Evolutionary conservation across 2,113 vertebrate species (phyloP), one percentile per base, ranked within the genome.

Genomic region (Mustelus asterias): DNA sequence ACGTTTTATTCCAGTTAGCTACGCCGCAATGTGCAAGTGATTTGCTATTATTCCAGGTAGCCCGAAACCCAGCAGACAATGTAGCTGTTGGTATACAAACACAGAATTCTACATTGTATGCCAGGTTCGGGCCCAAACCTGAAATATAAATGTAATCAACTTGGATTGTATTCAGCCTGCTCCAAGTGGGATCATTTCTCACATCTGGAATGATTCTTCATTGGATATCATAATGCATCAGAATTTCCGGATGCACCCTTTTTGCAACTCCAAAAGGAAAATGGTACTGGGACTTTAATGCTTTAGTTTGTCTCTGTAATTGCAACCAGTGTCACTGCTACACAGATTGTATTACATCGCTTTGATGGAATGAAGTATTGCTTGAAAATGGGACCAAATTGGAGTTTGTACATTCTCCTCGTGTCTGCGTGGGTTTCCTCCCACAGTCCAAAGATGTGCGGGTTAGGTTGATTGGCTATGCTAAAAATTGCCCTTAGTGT

Each of bases 11-110:
- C 41, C 94, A 95, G 69, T 72, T 72, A 72, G 69, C 44, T 67
- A 70, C 0, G 69, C 33, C 76, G 67, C 69, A 26, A 48, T 54
- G 24, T 54, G 10, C 41, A 70, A 33, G 14, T 29, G 22, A 95
- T 95, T 48, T 18, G 11, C n/a, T 72, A 33, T 93, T 96, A 97
- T 98, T 97, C 97, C 98, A 98, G 98, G 98, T 97, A 98, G 98
- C 98, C 98, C 98, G 99, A 99, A 99, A 99, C 99, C 99, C 99
- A 99, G 99, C 99, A 99, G 99, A 99, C 99, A 99, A 99, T 99
- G 99, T 99, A 99, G 99, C 99, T 99, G 99, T 99, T 99, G 98
- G 98, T 98, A 97, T 97, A 98, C 97, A 98, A 98, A 99, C 98
- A 99, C 99, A 99, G 99, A 98, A 98, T 98, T 99, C 99, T 99